Percentiles rank a stretch among this genome's conserved stretches.
Conservation (phyloP, 2,113 vertebrate genomes). For the Geococcyx californianus region DNA sequence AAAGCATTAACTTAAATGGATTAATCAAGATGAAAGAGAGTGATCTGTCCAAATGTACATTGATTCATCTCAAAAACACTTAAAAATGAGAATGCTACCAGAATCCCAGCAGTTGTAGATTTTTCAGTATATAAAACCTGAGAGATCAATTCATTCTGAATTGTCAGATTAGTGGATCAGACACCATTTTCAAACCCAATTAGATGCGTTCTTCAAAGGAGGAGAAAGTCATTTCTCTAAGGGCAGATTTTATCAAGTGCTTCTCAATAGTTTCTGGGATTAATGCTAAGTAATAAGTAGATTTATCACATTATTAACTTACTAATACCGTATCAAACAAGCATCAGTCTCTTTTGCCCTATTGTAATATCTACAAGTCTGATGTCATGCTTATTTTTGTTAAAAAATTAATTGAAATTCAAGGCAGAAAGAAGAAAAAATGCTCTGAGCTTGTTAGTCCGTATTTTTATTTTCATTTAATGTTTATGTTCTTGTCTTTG, state of each 20-base stretch:
- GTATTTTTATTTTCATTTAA: not conserved
- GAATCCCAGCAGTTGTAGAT: not conserved
- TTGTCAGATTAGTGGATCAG: conserved; percentile 34
- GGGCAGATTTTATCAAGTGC: conserved; percentile 67
- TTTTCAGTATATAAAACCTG: conserved; percentile 30
- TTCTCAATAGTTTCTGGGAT: conserved; percentile 61
- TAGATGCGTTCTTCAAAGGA: conserved; percentile 35
- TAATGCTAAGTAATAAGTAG: conserved; percentile 61
- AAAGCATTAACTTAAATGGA: conserved; percentile 34
- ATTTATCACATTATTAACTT: conserved; percentile 66
- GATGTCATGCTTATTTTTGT: conserved; percentile 28
- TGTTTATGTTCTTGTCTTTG: not conserved
- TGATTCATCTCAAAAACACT: conserved; percentile 51
- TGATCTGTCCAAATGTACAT: conserved; percentile 5
- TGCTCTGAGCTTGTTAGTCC: not conserved
- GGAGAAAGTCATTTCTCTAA: conserved; percentile 47
- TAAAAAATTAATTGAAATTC: conserved; percentile 6
- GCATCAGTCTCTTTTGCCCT: not conserved
- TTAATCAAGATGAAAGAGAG: conserved; percentile 14
- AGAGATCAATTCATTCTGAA: conserved; percentile 23
- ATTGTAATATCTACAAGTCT: conserved; percentile 24
- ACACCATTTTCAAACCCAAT: conserved; percentile 47
- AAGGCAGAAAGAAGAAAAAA: not conserved
- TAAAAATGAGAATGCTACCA: conserved; percentile 35
- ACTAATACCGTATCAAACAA: conserved; percentile 53